Conservation (phyloP, 2,888 invertebrate genomes). For the Nemotelus pantherinus region DNA sequence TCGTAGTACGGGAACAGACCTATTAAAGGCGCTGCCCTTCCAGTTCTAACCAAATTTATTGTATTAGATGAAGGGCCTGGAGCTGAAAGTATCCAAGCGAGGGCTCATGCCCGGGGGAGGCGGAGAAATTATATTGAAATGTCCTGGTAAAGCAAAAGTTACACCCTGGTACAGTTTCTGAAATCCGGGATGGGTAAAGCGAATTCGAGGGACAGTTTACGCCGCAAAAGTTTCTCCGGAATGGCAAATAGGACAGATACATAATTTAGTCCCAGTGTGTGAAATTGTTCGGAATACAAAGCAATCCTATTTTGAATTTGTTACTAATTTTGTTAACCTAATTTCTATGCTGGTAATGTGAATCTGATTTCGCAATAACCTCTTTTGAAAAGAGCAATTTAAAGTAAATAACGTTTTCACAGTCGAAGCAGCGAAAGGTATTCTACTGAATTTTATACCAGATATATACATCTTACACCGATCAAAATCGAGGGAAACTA, state of each 20-base stretch:
- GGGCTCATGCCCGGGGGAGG: slow-evolving; percentile 92
- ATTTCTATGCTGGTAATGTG: too few relatives aligned
- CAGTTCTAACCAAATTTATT: too few relatives aligned
- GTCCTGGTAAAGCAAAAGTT: slow-evolving; percentile 87
- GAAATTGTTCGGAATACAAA: too few relatives aligned
- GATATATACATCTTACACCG: slow-evolving; percentile 95
- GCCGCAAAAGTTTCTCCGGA: too few relatives aligned
- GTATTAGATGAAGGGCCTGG: slow-evolving; percentile 88
- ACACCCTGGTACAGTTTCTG: slow-evolving; percentile 77
- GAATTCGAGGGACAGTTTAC: slow-evolving; percentile 91
- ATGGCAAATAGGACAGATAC: too few relatives aligned
- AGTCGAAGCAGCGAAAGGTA: slow-evolving; percentile 90
- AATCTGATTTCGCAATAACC: too few relatives aligned
- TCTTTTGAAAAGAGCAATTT: too few relatives aligned
- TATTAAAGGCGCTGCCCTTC: too few relatives aligned
- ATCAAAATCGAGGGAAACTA: slow-evolving; percentile 86
- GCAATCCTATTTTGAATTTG: too few relatives aligned
- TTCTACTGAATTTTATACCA: slow-evolving; percentile 88
- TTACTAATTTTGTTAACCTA: too few relatives aligned
- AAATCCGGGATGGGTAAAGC: slow-evolving; percentile 91
- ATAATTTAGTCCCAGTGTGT: too few relatives aligned
- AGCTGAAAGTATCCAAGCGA: slow-evolving; percentile 81
- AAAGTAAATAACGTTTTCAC: background rate
- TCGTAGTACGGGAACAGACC: too few relatives aligned
- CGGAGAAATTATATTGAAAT: slow-evolving; percentile 89